phyloP scores from a whole-genome alignment of 2,113 vertebrate species.

The Cyphomyrus plagiostoma region DNA sequence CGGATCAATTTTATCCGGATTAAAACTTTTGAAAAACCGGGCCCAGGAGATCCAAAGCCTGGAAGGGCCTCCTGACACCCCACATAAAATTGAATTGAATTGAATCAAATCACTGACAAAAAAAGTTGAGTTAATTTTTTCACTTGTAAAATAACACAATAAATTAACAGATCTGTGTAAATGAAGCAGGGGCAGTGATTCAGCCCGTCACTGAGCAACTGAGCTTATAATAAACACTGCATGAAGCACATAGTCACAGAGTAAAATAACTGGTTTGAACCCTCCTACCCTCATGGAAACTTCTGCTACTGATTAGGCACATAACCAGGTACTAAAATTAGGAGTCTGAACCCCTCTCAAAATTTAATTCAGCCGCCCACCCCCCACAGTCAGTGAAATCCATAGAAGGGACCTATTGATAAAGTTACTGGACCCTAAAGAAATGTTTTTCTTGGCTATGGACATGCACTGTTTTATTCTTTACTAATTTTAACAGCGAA shows the following conservation, averaged over 20 bases:
- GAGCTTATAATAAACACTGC: background rate
- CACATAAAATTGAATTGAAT: background rate
- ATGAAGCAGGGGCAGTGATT: background rate
- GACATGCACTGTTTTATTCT: background rate
- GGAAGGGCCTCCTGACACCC: background rate
- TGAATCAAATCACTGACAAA: background rate
- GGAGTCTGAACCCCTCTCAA: background rate
- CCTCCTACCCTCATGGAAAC: background rate
- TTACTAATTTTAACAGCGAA: background rate
- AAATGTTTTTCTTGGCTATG: background rate
- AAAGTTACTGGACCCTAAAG: background rate
- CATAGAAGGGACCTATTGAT: background rate
- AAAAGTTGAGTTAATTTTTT: background rate
- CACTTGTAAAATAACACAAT: background rate
- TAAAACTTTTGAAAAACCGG: too few species aligned
- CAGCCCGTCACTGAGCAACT: background rate
- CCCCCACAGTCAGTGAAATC: background rate
- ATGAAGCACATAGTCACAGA: background rate
- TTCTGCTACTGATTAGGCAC: background rate
- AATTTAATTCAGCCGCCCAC: background rate
- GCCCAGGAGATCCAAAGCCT: background rate
- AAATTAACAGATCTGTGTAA: background rate
- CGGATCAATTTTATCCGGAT: too few species aligned
- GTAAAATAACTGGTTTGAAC: background rate
- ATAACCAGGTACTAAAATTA: background rate